Evolutionary conservation across 2,888 invertebrate species (phyloP).

Genomic region (Cyrtodaria siliqua): DNA sequence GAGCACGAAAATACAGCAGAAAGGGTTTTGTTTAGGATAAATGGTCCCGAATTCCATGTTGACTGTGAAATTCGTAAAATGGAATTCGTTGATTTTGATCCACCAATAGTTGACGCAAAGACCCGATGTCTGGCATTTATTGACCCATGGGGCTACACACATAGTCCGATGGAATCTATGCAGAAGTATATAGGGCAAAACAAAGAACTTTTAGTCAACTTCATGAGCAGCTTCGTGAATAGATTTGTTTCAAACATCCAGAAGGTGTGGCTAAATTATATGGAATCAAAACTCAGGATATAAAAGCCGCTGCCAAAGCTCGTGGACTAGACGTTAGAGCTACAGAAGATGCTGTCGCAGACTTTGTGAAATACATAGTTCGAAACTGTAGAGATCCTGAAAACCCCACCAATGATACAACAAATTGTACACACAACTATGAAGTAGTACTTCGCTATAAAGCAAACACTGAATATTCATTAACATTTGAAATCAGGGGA

Average conservation of each 20-base stretch:
- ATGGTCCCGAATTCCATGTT: background rate
- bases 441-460: background rate
- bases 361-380: background rate
- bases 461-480: background rate
- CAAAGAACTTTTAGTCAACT: constrained; percentile 29
- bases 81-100: background rate
- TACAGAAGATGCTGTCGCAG: background rate
- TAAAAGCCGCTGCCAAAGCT: background rate
- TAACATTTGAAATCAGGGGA: constrained; percentile 13
- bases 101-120: background rate
- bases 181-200: constrained; percentile 5
- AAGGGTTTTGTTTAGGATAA: background rate
- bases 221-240: constrained; percentile 27
- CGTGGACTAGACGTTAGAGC: background rate
- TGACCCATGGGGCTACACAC: constrained; percentile 29
- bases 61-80: background rate
- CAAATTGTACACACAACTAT: constrained; percentile 6
- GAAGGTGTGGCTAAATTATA: constrained; percentile 10
- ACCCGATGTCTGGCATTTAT: constrained; percentile 19
- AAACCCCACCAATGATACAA: background rate
- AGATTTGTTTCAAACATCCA: background rate
- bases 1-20: no score
- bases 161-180: constrained; percentile 18
- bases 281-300: background rate
- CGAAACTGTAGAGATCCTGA: background rate